Base-by-base conservation (phyloP, 2,888 invertebrate species). In the Gibbula magus region DNA sequence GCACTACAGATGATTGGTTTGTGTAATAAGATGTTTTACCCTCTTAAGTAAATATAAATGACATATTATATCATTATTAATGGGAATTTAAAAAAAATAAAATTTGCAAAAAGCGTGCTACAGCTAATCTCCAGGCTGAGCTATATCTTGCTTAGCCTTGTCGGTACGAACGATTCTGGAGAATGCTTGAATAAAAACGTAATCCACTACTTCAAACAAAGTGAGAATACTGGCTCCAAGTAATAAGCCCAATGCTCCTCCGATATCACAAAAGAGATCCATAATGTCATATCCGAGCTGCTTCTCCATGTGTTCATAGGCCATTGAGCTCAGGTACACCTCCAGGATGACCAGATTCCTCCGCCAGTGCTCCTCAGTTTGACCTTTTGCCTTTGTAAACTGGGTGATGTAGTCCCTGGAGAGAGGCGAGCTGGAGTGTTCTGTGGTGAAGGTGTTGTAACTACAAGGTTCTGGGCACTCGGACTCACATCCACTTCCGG, bases 171-270 rank as follows among this genome's bases (percentile, higher is more conserved):
- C 5, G 13, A 45, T 8, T 45, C 45, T 45, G 45, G 45, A 45
- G 5, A 45, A 1, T 13, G 45, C 4, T 10, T 10, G 5, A 10
- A 7, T 56, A 61, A 85, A 45, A 45, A 45, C 10, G 13, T 10
- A 84, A 74, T 87, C 87, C 13, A 83, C 25, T 52, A 84, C 77
- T 70, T 87, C 87, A 52, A 83, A 81, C 20, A 84, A 77, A n/a
- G 85, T 84, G 35, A 86, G 80, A 22, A 86, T 80, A 61, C 85
- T 86, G 54, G 85, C 86, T 0, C 87, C 87, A 13, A 87, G 75
- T n/a, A 86, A 77, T 0, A 87, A 81, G 0, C 86, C 86, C 80
- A 87, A 83, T 51, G 81, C 83, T 1, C 86, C 86, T 4, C 87
- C 87, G 0, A 87, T 82, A 77, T 86, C 84, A 78, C 87, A 81